These are phyloP conservation scores for Agonopterix alstromeriana DNA, from an alignment of 2,888 invertebrate species.

Conservation along the genomic window DNA sequence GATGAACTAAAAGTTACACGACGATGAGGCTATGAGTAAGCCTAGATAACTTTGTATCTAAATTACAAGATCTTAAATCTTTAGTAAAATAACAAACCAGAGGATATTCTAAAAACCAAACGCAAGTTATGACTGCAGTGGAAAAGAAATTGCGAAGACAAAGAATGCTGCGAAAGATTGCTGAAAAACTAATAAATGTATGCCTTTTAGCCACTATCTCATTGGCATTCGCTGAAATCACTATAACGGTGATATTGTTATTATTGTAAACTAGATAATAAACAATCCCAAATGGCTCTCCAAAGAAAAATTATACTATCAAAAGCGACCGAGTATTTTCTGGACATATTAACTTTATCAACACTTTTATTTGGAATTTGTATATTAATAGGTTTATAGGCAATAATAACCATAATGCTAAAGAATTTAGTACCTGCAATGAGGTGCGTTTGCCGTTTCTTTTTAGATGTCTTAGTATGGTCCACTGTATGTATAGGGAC, in stretches of 20 bases:
- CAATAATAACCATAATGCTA: too few relatives aligned
- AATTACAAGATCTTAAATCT: too few relatives aligned
- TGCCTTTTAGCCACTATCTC: constrained; percentile 45
- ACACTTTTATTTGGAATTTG: constrained; percentile 39
- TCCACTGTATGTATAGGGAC: too few relatives aligned
- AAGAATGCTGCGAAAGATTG: constrained; percentile 30
- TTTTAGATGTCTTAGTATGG: too few relatives aligned
- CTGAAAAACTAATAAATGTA: constrained; percentile 39
- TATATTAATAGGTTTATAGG: background rate
- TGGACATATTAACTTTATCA: constrained; percentile 38
- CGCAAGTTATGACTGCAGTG: constrained; percentile 26
- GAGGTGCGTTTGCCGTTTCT: too few relatives aligned
- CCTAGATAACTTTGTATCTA: too few relatives aligned
- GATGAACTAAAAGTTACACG: constrained; percentile 10
- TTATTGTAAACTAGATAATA: constrained; percentile 11
- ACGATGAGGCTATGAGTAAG: too few relatives aligned
- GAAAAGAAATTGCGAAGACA: constrained; percentile 34
- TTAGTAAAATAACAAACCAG: too few relatives aligned
- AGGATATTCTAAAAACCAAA: background rate
- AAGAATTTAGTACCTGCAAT: too few relatives aligned
- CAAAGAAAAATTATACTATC: constrained; percentile 25
- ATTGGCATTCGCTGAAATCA: constrained; percentile 48
- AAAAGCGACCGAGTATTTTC: constrained; percentile 19
- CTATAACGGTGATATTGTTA: constrained; percentile 39
- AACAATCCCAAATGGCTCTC: constrained; percentile 26